phyloP scores from a whole-genome alignment of 2,888 invertebrate genomes.

The Chirona hameri region DNA sequence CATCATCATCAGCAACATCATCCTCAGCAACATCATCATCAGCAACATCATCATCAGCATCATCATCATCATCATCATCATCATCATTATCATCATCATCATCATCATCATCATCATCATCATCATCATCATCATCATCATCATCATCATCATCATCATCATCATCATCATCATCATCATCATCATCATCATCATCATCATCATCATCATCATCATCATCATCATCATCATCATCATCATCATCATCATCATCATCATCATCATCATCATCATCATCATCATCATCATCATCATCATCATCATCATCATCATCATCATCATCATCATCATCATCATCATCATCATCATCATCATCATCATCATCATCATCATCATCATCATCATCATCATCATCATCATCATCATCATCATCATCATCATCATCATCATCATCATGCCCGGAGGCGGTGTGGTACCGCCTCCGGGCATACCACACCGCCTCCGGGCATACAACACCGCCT shows the following conservation, averaged over 20 bases:
- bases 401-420: not conserved
- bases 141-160: not conserved
- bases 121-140: slow-evolving; percentile 10
- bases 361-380: slow-evolving; percentile 2
- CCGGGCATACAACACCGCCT: too few species aligned
- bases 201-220: not conserved
- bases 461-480: too few species aligned
- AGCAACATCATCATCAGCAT: too few species aligned
- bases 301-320: not conserved
- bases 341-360: not conserved
- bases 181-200: not conserved
- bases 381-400: not conserved
- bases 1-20: too few species aligned
- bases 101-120: slow-evolving; percentile 3
- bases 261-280: not conserved
- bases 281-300: not conserved
- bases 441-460: too few species aligned
- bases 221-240: slow-evolving; percentile 12
- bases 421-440: not conserved
- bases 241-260: not conserved
- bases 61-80: too few species aligned
- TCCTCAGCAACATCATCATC: too few species aligned
- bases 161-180: slow-evolving; percentile 8
- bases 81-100: not conserved
- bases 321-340: slow-evolving; percentile 5